Base-by-base conservation (phyloP, 2,797 vertebrate genomes). In the Enteromius mattozi region DNA sequence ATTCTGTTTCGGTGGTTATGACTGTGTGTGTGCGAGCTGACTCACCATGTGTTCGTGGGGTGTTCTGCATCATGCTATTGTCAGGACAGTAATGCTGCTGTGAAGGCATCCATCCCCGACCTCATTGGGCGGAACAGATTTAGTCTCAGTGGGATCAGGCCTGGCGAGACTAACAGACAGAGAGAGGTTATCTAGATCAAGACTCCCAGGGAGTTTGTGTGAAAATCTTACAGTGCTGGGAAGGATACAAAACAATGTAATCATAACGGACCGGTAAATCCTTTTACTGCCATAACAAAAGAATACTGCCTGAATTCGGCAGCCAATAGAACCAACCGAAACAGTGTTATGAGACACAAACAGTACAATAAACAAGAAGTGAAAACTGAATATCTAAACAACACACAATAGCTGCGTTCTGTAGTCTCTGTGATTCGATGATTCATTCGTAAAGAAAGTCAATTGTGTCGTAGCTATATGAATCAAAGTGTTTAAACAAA, bases 1-100 rank as follows among this genome's bases (percentile, higher is more conserved):
- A 74, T 80, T 79, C 6, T 47, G 80, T 72, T 71, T 79, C 12
- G 14, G 47, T 33, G 16, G 47, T 59, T 77, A 76, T 78, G 80
- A 47, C 70, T 47, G 45, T 81, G 72, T 21, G 21, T 51, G 27
- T 70, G 30, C 85, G 90, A 91, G 91, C 92, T 94, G 93, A 94
- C 91, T 93, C 92, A 94, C 90, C 88, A 91, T 89, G 85, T 88
- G 86, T 91, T 89, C 91, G 84, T 82, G 86, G 88, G 76, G 88
- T 76, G 86, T 91, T 84, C 86, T 91, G 90, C 92, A 92, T 92
- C 91, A 93, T 87, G 87, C 88, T 90, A 76, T 89, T 91, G 92
- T 92, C 89, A 91, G 88, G 78, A 87, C 87, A 90, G 92, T 90
- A 89, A 88, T 85, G 90, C 90, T 89, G 89, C 91, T 89, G 89